Evolutionary conservation across 2,888 invertebrate species (phyloP), one percentile per base, ranked within the genome.

Genomic region (Athalia circularis): DNA sequence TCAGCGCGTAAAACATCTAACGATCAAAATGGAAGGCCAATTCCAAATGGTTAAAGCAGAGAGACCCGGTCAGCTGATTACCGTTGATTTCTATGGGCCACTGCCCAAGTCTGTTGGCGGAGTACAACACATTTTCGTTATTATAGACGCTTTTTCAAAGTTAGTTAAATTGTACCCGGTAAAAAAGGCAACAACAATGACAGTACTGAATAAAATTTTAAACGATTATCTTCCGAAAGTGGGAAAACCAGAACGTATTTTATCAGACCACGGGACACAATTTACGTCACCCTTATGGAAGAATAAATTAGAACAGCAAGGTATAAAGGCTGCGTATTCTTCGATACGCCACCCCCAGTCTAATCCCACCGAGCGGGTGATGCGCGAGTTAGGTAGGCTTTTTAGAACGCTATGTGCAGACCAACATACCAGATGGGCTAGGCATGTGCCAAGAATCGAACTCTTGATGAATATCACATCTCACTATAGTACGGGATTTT

Each of bases 401-500:
- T 78, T 65, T 15, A 43, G 78, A 4, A 72, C 78, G 1, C 13
- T 68, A 3, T 67, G 67, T 15, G 43, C 52, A 9, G 43, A 57
- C 13, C 48, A 54, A 0, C 72, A 78, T 29, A 78, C 78, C 1
- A 61, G 29, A 0, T 78, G 65, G 74, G 75, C 78, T 0, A 79
- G 74, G 8, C 78, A 80, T 48, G 29, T 77, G 0, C 11, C 29
- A 3, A 43, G 62, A 9, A 9, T 77, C 0, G 45, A 62, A n/a
- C 13, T 3, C 1, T 43, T 65, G 5, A 43, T 77, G 7, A 67
- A 67, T 48, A 9, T 65, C 0, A 67, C 65, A 1, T 54, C 61
- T 0, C 77, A 77, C 47, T 15, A 67, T 45, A 77, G 77, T 54
- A 77, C 77, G 1, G 77, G 67, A 5, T 77, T 29, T 8, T 67